Evolutionary conservation across 2,797 vertebrate genomes (phyloP), one percentile per base, ranked within the genome.

Genomic region (Mus caroli): DNA sequence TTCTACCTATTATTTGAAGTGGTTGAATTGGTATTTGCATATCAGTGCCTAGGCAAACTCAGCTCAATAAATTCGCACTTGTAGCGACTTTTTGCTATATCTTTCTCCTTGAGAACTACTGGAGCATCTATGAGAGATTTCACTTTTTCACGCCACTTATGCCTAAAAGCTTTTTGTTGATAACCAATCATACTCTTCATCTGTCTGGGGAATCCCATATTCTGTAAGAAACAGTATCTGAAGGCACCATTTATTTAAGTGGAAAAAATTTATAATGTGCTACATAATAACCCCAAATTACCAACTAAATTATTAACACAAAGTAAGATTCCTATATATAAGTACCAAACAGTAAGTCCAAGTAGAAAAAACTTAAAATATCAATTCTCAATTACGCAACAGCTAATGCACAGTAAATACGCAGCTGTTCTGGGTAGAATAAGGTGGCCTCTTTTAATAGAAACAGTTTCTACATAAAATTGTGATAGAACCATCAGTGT

Each of bases 1-100:
- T 98, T 97, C 56, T 82, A 52, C 85, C 94, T 92, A 96, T 6
- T 87, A 89, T 96, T 97, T 96, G 94, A 96, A 97, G 96, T 88
- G 97, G 94, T 97, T 60, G 97, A 97, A 3, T 76, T 20, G n/a
- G 15, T 58, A 88, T 94, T 97, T 97, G 94, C 6, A 62, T 85
- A 93, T 69, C 90, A 77, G 93, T 76, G 79, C 62, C 95, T 97
- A 60, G 24, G 92, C 88, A 96, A 67, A 73, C 86, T 97, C 93
- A 92, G 91, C 60, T 97, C 95, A 93, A 58, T 12, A 84, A 94
- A 90, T 91, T 92, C 85, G 91, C 22, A 54, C 22, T 82, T 95
- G 77, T 46, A 6, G 22, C 2, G 56, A 90, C 40, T 78, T 96
- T 90, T 75, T 5, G 31, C 4, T 6, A 1, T 77, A 62, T 56